Base-by-base conservation (phyloP, 2,113 vertebrate genomes). In the Columba janthina region DNA sequence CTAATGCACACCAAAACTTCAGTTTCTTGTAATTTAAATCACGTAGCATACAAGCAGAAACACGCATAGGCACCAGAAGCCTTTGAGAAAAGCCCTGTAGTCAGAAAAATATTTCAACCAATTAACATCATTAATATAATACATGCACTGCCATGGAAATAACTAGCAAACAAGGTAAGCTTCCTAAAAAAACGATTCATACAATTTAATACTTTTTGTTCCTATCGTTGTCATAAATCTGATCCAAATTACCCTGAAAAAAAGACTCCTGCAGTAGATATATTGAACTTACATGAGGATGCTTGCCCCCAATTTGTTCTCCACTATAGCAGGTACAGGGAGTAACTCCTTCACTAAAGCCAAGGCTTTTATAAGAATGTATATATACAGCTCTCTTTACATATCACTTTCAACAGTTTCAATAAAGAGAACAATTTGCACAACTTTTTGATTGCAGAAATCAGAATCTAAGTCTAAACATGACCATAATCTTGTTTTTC, bases 281-380 rank as follows among this genome's bases (percentile, higher is more conserved):
- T 6, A 61, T 44, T 61, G 53, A 93, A 97, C 94, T 96, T 92
- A 94, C 96, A 90, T 34, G 44, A 96, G 75, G 75, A 96, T 96
- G 85, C 57, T 36, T 90, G 90, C 57, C 86, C 90, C 53, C 83
- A 84, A 51, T 94, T 94, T 96, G 90, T 86, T 95, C 61, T 91
- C 58, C 5, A 3, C 76, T 78, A 58, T 6, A 65, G 90, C 69
- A 77, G 88, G 82, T 87, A 92, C 40, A 81, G 70, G 62, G 48
- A 86, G 40, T 69, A 90, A 75, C 42, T 93, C 34, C 86, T 74
- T 71, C 78, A 51, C 18, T 73, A 66, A 95, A 76, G 40, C 31
- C 88, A 66, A 69, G 40, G 38, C 28, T 58, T 80, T 72, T 65
- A 29, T 19, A 76, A 77, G 61, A 75, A 24, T 5, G 32, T 22